Conservation (phyloP, 2,113 vertebrate genomes). For the Raphicerus campestris region DNA sequence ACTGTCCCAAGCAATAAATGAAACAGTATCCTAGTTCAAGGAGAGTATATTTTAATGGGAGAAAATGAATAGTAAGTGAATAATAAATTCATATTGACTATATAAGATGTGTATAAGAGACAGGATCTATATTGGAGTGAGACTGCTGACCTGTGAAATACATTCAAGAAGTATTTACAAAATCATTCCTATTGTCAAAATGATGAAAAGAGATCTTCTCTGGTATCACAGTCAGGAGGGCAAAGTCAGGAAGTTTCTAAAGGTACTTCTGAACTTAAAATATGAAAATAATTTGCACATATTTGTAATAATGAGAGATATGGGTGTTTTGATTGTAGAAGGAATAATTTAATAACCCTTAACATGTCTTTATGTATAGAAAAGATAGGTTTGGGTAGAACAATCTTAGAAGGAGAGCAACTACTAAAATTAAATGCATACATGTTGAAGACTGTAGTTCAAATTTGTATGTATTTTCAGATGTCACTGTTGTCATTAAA, state of each 20-base stretch:
- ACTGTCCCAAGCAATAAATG: background rate
- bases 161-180: background rate
- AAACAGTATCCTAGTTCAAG: background rate
- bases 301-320: background rate
- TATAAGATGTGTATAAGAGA: too few species aligned
- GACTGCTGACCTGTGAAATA: conserved; percentile 61
- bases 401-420: background rate
- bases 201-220: background rate
- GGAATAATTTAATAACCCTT: background rate
- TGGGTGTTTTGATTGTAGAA: background rate
- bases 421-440: background rate
- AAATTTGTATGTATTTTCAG: background rate
- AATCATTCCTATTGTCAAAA: conserved; percentile 37
- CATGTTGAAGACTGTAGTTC: background rate
- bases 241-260: background rate
- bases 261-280: background rate
- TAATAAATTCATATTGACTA: background rate
- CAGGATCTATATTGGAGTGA: conserved; percentile 40
- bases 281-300: background rate
- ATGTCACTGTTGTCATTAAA: background rate
- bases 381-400: background rate
- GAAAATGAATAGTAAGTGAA: background rate
- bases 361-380: background rate
- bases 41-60: background rate
- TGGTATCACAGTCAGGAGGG: background rate